A percentile compares a stretch with the other conserved stretches of the same genome.
These are phyloP conservation scores for Drosophila tripunctata DNA, from an alignment of 2,888 invertebrate genomes.

Conservation along the genomic window DNA sequence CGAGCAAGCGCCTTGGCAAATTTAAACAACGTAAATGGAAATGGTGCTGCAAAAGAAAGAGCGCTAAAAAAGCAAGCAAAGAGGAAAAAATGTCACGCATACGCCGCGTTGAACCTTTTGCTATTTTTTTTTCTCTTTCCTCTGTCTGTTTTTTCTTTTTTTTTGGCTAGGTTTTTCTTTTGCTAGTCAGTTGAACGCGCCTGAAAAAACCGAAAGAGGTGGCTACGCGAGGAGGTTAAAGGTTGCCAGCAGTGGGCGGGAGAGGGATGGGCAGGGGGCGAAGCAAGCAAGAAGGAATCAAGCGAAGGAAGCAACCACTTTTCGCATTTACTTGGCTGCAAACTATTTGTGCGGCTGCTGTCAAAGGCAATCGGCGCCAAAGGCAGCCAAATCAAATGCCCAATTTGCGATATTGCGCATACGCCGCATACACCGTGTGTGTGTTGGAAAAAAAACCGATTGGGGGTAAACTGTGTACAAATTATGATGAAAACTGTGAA, in stretches of 20 bases:
- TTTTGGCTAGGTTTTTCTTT: background rate
- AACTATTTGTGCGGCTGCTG: constrained; percentile 56
- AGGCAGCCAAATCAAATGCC: constrained; percentile 74
- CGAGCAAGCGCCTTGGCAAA: constrained; percentile 50
- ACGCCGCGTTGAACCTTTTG: constrained; percentile 65
- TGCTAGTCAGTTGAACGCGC: constrained; percentile 22
- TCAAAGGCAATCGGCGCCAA: constrained; percentile 60
- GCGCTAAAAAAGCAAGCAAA: background rate
- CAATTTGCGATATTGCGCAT: constrained; percentile 76
- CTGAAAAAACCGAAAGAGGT: constrained; percentile 4
- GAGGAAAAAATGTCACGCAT: constrained; percentile 58
- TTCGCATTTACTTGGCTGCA: constrained; percentile 34
- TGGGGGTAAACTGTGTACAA: no score
- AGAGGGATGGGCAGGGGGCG: background rate
- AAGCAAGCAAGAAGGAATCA: background rate
- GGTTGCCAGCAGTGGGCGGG: background rate
- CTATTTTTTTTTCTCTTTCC: constrained; percentile 10
- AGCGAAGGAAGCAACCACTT: constrained; percentile 19
- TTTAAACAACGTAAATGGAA: constrained; percentile 78
- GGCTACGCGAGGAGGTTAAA: background rate
- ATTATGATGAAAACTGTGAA: constrained; percentile 5
- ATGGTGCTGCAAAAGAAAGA: constrained; percentile 46
- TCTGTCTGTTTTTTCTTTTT: constrained; percentile 4
- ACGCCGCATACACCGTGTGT: constrained; percentile 47
- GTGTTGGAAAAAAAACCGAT: background rate